Conservation (phyloP, 1,140 invertebrate genomes). For the Tenebrio molitor region DNA sequence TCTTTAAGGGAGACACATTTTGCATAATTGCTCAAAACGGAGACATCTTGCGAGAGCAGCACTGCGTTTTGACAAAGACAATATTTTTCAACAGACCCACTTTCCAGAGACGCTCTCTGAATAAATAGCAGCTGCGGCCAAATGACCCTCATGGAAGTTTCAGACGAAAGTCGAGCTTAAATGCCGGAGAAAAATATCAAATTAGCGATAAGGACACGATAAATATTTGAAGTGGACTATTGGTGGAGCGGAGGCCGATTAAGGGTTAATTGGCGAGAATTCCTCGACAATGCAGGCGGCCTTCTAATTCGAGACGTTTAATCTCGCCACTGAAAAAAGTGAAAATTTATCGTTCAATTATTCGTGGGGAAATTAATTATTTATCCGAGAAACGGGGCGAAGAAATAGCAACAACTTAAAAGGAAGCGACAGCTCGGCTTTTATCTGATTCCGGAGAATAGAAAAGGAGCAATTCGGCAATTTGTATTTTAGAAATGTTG, state of each 20-base stretch:
- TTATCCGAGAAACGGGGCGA: not conserved
- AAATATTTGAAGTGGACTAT: constrained; percentile 25
- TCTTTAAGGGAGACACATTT: constrained; percentile 3
- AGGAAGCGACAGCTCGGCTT: constrained; percentile 29
- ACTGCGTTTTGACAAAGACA: constrained; percentile 37
- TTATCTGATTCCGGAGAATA: constrained; percentile 39
- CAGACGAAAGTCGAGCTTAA: not conserved
- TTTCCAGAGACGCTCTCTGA: constrained; percentile 8
- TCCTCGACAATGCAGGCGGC: not conserved
- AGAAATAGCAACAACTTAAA: constrained; percentile 38
- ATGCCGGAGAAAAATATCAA: constrained; percentile 14
- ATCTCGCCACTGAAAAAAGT: constrained; percentile 14
- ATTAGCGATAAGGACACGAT: constrained; percentile 14
- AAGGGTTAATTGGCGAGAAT: constrained; percentile 17
- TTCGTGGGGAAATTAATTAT: constrained; percentile 22
- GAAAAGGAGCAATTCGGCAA: constrained; percentile 38
- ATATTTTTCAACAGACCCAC: constrained; percentile 26
- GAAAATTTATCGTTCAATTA: constrained; percentile 33
- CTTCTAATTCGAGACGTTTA: constrained; percentile 5
- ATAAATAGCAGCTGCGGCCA: constrained; percentile 28
- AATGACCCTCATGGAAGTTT: constrained; percentile 27
- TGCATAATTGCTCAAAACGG: constrained; percentile 31
- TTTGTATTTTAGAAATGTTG: constrained; percentile 37
- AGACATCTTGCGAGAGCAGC: constrained; percentile 26
- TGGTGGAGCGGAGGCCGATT: not conserved